Evolutionary conservation across 1,140 invertebrate genomes (phyloP), one percentile per base, ranked within the genome.

Genomic region (Geopemphigus sp.): DNA sequence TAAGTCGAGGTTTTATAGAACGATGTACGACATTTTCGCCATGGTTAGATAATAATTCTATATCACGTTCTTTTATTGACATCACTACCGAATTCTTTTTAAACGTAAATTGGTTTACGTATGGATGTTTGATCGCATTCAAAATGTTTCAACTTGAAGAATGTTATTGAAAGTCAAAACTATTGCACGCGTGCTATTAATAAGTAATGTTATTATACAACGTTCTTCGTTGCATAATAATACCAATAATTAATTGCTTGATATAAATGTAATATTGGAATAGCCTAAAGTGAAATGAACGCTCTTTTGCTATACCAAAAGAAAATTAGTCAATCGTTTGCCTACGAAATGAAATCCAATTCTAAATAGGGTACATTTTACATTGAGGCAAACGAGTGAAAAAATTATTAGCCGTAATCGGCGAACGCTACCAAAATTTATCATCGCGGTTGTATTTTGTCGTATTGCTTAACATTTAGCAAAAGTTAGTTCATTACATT

Each of bases 311-410:
- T 90, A 87, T 84, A 94, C 93, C 94, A 93, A 84, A 11, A 92
- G 91, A 85, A 93, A 95, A 84, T 89, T 92, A 10, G 96, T 97
- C 83, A 92, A 93, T 72, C 90, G 89, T 66, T 97, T 93, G 6
- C 94, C 92, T 81, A 97, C 90, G 84, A 91, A 94, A 85, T 99
- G 99, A 1, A 99, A 85, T 0, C 95, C 95, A 11, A 99, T 94
- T 17, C 95, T 97, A 87, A 96, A 98, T 0, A 97, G 95, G 6
- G 98, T 97, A 6, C 98, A 95, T 85, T 96, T 98, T 87, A 99
- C 98, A 87, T 98, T 98, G 12, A 98, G 87, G 86, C 98, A 98
- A 83, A 98, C 93, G 8, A 98, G 87, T 0, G 95, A n/a, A n/a
- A n/a, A n/a, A 93, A 87, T 98, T 98, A 5, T 94, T 91, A 19